Conservation (phyloP, 2,113 vertebrate species). For the Otis tarda region DNA sequence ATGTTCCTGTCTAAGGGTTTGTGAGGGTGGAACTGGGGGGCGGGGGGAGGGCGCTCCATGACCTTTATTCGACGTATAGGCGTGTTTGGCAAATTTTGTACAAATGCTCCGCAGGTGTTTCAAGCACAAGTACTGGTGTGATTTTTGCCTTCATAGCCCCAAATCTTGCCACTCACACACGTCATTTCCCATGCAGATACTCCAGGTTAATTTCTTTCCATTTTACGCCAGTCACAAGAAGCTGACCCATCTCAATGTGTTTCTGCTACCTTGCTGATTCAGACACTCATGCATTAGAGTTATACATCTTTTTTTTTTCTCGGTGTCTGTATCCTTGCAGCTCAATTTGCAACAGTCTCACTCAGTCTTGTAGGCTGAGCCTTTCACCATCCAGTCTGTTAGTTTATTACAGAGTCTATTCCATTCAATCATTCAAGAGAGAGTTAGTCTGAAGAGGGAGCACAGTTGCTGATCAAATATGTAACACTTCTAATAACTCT, state of each 20-base stretch:
- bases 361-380: slow-evolving; percentile 55
- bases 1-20: slow-evolving; percentile 7
- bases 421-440: slow-evolving; percentile 28
- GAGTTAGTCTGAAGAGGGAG: slow-evolving; percentile 43
- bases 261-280: slow-evolving; percentile 17
- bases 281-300: not conserved
- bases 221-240: not conserved
- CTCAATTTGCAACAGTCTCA: slow-evolving; percentile 25
- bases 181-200: slow-evolving; percentile 22
- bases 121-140: slow-evolving; percentile 67
- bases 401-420: slow-evolving; percentile 35
- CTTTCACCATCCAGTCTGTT: slow-evolving; percentile 38
- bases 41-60: not conserved
- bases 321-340: slow-evolving; percentile 32
- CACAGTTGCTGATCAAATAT: slow-evolving; percentile 19
- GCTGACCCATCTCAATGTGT: not conserved
- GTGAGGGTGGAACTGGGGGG: slow-evolving; percentile 27
- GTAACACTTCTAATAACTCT: slow-evolving; percentile 47
- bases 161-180: slow-evolving; percentile 9
- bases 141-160: slow-evolving; percentile 56
- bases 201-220: slow-evolving; percentile 32
- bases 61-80: not conserved
- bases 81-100: slow-evolving; percentile 55
- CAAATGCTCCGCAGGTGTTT: slow-evolving; percentile 23
- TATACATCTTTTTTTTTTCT: not conserved